phyloP scores from a whole-genome alignment of 2,113 vertebrate genomes.

The Butorides virescens region DNA sequence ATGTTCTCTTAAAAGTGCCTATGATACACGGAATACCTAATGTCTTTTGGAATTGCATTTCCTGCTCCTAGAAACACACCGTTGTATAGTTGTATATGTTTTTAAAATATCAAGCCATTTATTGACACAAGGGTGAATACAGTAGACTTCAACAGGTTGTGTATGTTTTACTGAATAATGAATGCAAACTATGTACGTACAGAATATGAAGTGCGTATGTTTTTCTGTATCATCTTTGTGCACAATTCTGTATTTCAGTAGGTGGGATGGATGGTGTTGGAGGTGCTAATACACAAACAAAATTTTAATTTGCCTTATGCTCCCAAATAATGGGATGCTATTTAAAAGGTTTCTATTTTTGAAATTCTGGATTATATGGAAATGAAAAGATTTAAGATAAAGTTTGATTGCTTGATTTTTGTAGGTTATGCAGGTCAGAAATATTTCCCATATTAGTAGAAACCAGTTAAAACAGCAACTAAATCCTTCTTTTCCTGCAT shows the following conservation, averaged over 20 bases:
- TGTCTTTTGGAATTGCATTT: not conserved
- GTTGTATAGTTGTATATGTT: not conserved
- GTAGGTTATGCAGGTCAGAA: not conserved
- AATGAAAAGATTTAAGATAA: not conserved
- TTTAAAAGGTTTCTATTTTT: not conserved
- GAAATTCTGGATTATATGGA: not conserved
- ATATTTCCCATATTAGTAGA: not conserved
- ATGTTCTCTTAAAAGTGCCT: conserved; percentile 32
- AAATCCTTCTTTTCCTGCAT: not conserved
- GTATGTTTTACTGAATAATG: not conserved
- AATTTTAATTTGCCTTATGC: not conserved
- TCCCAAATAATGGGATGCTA: not conserved
- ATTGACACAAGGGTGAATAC: not conserved
- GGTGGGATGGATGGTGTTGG: not conserved
- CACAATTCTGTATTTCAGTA: not conserved
- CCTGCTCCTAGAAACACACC: not conserved
- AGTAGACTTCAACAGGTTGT: not conserved
- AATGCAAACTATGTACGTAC: not conserved
- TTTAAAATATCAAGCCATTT: not conserved
- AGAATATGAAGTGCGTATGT: not conserved
- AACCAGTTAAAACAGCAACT: not conserved
- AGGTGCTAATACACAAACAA: not conserved
- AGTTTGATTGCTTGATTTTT: not conserved
- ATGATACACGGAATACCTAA: not conserved
- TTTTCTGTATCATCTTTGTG: not conserved